phyloP scores from a whole-genome alignment of 2,113 vertebrate species.

The Dasyprocta punctata region DNA sequence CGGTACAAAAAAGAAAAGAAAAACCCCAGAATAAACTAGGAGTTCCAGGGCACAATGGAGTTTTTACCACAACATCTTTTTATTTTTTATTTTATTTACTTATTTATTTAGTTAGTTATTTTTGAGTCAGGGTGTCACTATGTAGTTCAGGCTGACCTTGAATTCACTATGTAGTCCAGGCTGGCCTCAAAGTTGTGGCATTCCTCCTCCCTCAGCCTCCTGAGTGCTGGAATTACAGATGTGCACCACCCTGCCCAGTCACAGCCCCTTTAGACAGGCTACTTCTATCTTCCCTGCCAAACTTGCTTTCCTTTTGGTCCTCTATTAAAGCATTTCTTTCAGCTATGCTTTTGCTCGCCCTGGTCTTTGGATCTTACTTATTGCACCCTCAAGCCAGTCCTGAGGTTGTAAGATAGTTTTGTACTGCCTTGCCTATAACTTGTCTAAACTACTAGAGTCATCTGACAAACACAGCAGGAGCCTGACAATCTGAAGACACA shows the following conservation, averaged over 20 bases:
- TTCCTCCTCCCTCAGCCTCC: not conserved
- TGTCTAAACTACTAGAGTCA: constrained; percentile 25
- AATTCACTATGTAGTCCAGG: not conserved
- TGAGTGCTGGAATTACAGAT: not conserved
- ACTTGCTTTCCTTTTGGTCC: not conserved
- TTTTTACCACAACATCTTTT: not conserved
- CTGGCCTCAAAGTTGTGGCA: too few relatives aligned
- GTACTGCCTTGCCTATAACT: constrained; percentile 27
- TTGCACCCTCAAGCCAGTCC: not conserved
- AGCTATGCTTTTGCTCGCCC: constrained; percentile 16
- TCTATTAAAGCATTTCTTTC: not conserved
- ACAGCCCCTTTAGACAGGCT: not conserved
- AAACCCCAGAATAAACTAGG: too few relatives aligned
- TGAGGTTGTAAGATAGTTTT: constrained; percentile 40
- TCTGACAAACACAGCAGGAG: constrained; percentile 22
- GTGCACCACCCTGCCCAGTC: not conserved
- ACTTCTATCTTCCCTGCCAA: not conserved
- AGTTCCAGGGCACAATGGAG: not conserved
- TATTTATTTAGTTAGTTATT: too few relatives aligned
- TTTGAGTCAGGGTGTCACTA: not conserved
- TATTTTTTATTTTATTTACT: not conserved
- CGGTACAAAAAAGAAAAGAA: too few relatives aligned
- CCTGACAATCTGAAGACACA: constrained; percentile 60
- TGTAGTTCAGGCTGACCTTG: not conserved
- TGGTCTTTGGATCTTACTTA: not conserved